These are phyloP conservation scores for Erythrolamprus reginae DNA, from an alignment of 2,113 vertebrate species.

Conservation along the genomic window DNA sequence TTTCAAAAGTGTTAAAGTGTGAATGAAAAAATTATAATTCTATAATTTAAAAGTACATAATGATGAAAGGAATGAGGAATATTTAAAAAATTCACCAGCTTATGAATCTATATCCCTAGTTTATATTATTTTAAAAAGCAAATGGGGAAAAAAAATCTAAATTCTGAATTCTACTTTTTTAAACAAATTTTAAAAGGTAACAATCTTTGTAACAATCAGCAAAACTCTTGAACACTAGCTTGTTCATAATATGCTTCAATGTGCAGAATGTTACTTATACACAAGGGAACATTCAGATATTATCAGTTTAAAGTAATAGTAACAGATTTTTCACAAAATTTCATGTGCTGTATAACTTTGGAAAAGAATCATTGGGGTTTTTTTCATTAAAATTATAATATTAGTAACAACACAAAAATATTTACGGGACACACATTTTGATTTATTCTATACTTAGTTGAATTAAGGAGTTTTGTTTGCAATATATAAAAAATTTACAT, in stretches of 20 bases:
- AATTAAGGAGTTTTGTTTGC: neutral
- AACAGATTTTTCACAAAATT: neutral
- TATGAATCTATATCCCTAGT: neutral
- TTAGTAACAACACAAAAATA: neutral
- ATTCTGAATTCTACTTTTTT: neutral
- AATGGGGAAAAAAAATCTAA: neutral
- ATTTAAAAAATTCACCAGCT: neutral
- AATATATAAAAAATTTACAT: neutral
- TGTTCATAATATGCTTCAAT: neutral
- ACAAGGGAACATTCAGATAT: neutral
- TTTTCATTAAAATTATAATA: neutral
- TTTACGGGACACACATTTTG: neutral
- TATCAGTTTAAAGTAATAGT: neutral
- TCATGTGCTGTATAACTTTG: neutral
- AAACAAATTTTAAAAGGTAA: neutral
- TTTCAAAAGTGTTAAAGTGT: neutral
- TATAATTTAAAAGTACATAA: neutral
- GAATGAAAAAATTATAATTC: neutral
- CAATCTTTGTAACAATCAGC: neutral
- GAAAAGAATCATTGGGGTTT: neutral
- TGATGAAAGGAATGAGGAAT: neutral
- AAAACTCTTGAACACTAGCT: neutral
- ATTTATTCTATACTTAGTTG: neutral
- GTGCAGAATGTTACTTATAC: neutral
- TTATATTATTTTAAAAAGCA: neutral